Percentiles rank a stretch among this genome's conserved stretches.
These are phyloP conservation scores for Nomia melanderi DNA, from an alignment of 1,140 invertebrate species.

Conservation along the genomic window DNA sequence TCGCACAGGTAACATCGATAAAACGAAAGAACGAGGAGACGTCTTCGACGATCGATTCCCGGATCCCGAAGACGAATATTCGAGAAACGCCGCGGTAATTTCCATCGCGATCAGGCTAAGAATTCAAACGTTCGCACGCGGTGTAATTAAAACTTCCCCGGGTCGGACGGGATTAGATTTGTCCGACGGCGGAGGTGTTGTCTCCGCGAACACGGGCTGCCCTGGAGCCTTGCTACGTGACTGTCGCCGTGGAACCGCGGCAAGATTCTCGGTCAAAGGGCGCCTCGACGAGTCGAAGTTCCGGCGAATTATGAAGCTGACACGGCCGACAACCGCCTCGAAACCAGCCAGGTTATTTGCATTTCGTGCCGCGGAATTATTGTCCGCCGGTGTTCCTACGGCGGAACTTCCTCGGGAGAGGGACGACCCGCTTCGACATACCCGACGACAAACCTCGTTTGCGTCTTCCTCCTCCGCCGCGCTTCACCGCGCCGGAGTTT, in stretches of 20 bases:
- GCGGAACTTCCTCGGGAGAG: slow-evolving; percentile 11
- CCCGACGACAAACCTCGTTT: slow-evolving; percentile 21
- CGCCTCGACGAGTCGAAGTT: slow-evolving; percentile 43
- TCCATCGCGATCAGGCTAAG: slow-evolving; percentile 19
- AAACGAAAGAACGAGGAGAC: too few species aligned
- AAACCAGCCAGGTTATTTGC: slow-evolving; percentile 54
- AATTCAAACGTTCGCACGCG: slow-evolving; percentile 26
- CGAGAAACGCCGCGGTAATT: slow-evolving; percentile 9
- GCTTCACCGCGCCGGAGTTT: background rate
- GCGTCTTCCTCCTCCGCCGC: background rate
- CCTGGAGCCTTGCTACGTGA: background rate
- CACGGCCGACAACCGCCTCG: slow-evolving; percentile 48
- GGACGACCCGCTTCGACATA: slow-evolving; percentile 16
- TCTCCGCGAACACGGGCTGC: background rate
- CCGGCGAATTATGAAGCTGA: slow-evolving; percentile 59
- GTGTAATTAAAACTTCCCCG: slow-evolving; percentile 47
- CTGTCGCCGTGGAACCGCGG: slow-evolving; percentile 24
- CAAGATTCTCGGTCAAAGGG: slow-evolving; percentile 56
- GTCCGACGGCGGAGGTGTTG: slow-evolving; percentile 42
- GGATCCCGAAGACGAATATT: background rate
- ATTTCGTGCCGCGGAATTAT: slow-evolving; percentile 52
- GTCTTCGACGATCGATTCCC: too few species aligned
- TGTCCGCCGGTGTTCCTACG: slow-evolving; percentile 35
- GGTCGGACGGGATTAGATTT: slow-evolving; percentile 18
- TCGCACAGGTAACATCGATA: too few species aligned